A percentile compares a stretch with the other conserved stretches of the same genome.
phyloP scores from a whole-genome alignment of 2,113 vertebrate species.

The Anguilla japonica region DNA sequence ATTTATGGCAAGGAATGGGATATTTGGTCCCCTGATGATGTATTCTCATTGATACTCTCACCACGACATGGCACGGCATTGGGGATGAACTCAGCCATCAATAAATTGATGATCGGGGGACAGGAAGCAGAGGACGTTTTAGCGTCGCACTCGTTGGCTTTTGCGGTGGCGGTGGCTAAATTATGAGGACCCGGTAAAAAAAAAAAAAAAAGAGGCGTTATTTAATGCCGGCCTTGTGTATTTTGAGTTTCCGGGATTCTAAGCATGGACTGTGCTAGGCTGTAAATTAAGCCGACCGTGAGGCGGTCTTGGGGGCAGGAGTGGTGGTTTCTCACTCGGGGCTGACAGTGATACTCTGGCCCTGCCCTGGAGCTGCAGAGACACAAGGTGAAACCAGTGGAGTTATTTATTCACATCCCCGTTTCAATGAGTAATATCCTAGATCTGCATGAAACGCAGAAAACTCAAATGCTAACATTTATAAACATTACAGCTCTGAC shows the following conservation, averaged over 20 bases:
- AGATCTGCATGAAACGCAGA: background rate
- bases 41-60: slow-evolving; percentile 65
- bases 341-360: background rate
- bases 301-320: background rate
- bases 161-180: background rate
- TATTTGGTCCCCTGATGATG: slow-evolving; percentile 62
- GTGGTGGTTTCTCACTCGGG: background rate
- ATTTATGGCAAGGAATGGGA: slow-evolving; percentile 67
- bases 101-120: slow-evolving; percentile 49
- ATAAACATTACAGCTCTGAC: background rate
- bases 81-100: slow-evolving; percentile 63
- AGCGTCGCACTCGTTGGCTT: slow-evolving; percentile 21
- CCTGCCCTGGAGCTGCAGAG: background rate
- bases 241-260: slow-evolving; percentile 28
- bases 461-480: background rate
- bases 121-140: slow-evolving; percentile 39
- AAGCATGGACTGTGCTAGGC: background rate
- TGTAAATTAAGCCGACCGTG: slow-evolving; percentile 28
- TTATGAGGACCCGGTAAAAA: background rate
- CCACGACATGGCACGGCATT: slow-evolving; percentile 46
- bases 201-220: slow-evolving; percentile 32
- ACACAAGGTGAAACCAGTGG: background rate
- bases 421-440: background rate
- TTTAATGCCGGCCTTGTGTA: slow-evolving; percentile 44
- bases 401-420: background rate